Base-by-base conservation (phyloP, 2,888 invertebrate species). In the Meghimatium bilineatum region DNA sequence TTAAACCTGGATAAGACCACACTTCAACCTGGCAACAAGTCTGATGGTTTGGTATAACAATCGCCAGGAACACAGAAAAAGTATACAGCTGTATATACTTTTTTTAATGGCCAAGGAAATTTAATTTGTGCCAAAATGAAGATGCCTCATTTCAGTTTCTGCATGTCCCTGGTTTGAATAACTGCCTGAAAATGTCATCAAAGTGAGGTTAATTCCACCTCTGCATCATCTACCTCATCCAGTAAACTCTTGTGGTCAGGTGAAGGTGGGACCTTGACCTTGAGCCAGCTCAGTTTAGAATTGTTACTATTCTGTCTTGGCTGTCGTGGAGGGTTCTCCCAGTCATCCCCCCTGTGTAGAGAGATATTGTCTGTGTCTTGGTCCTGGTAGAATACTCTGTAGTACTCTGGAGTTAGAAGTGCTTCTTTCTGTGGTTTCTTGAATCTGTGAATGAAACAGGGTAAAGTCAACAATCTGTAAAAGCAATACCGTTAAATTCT, bases 331-430 rank as follows among this genome's bases (percentile, higher is more conserved):
- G 87, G 85, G 1, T 83, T 79, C 17, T 87, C 86, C 79, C 90
- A 91, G 34, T 89, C 90, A 0, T 90, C 88, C 1, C 92, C 92
- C 38, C 92, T 88, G 83, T 91, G 90, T 12, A 92, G 81, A 23
- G 90, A 90, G 29, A 92, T 90, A 79, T 91, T 89, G 77, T 91
- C 90, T 10, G 60, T 75, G n/a, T 80, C 81, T 36, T 85, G 85
- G 78, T 92, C 90, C 10, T 86, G 82, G 0, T 83, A 83, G 85
- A 85, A 92, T 38, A 89, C 88, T 56, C 86, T 85, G 85, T 89
- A 90, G 88, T 93, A 93, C 32, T 89, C 88, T 60, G 86, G 89
- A 5, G 92, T 93, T 71, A 91, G 83, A 82, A 93, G 85, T 49
- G 90, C 89, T 49, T 92, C 90, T 69, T 89, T 89, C 26, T 81